Conservation (phyloP, 2,888 invertebrate species). For the Epistrophella euchroma region DNA sequence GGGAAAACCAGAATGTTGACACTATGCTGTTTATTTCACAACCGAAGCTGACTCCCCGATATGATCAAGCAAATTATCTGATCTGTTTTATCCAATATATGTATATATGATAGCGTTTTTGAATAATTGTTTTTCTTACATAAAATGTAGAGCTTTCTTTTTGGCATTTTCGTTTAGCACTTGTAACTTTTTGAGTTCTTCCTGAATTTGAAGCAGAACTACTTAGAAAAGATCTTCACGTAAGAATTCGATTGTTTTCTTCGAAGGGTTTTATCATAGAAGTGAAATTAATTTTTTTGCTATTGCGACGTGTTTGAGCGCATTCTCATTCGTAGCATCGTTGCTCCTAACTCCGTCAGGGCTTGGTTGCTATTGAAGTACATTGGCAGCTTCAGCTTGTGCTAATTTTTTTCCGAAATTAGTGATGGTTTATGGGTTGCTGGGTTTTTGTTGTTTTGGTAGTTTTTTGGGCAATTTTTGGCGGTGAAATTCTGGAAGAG, state of each 20-base stretch:
- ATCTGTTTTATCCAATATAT: slow-evolving; percentile 78
- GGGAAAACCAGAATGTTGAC: slow-evolving; percentile 84
- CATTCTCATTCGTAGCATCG: slow-evolving; percentile 27
- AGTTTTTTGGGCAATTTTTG: neutral
- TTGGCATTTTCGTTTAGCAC: slow-evolving; percentile 77
- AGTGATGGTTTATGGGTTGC: neutral
- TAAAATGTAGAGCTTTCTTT: slow-evolving; percentile 77
- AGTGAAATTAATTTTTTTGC: slow-evolving; percentile 52
- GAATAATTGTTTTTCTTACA: slow-evolving; percentile 77
- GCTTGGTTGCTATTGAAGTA: slow-evolving; percentile 5
- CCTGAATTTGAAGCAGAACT: neutral
- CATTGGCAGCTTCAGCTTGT: slow-evolving; percentile 47
- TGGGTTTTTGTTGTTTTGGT: neutral
- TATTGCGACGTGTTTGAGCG: slow-evolving; percentile 47
- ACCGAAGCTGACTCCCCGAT: slow-evolving; percentile 88
- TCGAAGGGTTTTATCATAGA: slow-evolving; percentile 27
- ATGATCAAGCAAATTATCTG: slow-evolving; percentile 85
- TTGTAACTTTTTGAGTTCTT: slow-evolving; percentile 61
- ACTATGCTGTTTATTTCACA: slow-evolving; percentile 85
- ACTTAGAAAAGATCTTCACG: neutral
- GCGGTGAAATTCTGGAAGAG: neutral
- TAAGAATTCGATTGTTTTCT: slow-evolving; percentile 7
- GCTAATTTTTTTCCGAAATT: slow-evolving; percentile 30
- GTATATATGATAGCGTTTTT: slow-evolving; percentile 59
- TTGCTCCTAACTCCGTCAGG: slow-evolving; percentile 35